Evolutionary conservation across 2,888 invertebrate genomes (phyloP), one percentile per base, ranked within the genome.

Genomic region (Eupithecia tripunctaria): DNA sequence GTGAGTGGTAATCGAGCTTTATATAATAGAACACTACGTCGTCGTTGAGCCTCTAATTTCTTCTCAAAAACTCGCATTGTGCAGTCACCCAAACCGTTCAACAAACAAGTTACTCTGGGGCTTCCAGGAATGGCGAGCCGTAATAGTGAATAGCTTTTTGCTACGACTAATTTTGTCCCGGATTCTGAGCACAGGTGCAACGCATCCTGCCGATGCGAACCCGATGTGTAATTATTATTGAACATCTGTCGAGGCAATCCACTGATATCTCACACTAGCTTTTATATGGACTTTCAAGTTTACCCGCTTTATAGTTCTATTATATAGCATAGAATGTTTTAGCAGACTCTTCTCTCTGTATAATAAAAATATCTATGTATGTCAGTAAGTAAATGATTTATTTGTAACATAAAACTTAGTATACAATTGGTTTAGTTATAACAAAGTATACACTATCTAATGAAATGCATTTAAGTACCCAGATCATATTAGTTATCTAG

Each of bases 151-250:
- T 64, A 70, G 67, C 85, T 91, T 91, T 90, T 92, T 89, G 88
- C 89, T 83, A 84, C 79, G 80, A 82, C 84, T 86, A 85, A 84
- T 84, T 85, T 83, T 83, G 82, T 80, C 79, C 81, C 79, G 86
- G 84, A 86, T 87, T 85, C 82, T 82, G 83, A 78, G 84, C 89
- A 91, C 93, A 94, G 94, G 93, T 94, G 94, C 88, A 83, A 82
- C 79, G 85, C 92, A 93, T 94, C 93, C 93, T 92, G 93, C 82
- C 82, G 86, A 82, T 84, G 84, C 82, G 85, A 87, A 86, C 87
- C 84, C 84, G 86, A 82, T 84, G 80, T 86, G 86, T 76, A 77
- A 77, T 76, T 77, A 89, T 89, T 89, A 86, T 85, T 83, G 86
- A 88, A 92, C 93, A 94, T 93, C 91, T 93, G 93, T 89, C 77